Base-by-base conservation (phyloP, 1,140 invertebrate species). In the Halyomorpha halys region DNA sequence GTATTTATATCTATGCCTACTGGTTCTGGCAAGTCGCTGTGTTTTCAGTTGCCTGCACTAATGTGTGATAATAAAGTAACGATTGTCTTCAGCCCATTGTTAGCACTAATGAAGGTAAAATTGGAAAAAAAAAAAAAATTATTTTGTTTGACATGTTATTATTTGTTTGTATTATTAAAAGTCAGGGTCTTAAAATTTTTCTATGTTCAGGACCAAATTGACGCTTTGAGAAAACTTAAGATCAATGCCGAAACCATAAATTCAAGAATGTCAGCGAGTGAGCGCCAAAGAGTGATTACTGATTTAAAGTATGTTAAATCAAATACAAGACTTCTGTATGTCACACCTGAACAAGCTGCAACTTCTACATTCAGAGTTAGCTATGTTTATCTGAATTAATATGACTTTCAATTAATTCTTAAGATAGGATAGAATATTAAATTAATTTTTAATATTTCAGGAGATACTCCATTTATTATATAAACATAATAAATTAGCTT, bases 281-380 rank as follows among this genome's bases (percentile, higher is more conserved):
- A 94, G 66, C 79, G 89, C 30, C 83, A 86, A 68, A 76, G 80
- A 64, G 84, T 96, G 11, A 74, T 89, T 44, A 81, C 80, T 73
- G 89, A 93, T 74, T 75, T 94, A 45, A 81, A 80, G 67, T 80
- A 80, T 39, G 80, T 81, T 61, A 79, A 77, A 67, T 89, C 89
- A 3, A 78, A 76, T 63, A 87, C 86, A n/a, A 84, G 82, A 69
- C 82, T 97, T 68, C 75, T 97, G 2, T 97, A 96, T 75, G 83
- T 97, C 4, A 97, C 94, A 3, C 94, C 94, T 0, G 94, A 97
- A 75, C 89, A 92, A 73, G 87, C 88, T 59, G 84, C 84, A 27
- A 93, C 89, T 18, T 76, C 80, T 34, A 82, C 80, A 62, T 92
- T 92, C 74, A 83, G 86, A 75, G 75, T 78, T 69, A 60, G 34